phyloP scores from a whole-genome alignment of 2,113 vertebrate species.

The Poeciliopsis retropinna region DNA sequence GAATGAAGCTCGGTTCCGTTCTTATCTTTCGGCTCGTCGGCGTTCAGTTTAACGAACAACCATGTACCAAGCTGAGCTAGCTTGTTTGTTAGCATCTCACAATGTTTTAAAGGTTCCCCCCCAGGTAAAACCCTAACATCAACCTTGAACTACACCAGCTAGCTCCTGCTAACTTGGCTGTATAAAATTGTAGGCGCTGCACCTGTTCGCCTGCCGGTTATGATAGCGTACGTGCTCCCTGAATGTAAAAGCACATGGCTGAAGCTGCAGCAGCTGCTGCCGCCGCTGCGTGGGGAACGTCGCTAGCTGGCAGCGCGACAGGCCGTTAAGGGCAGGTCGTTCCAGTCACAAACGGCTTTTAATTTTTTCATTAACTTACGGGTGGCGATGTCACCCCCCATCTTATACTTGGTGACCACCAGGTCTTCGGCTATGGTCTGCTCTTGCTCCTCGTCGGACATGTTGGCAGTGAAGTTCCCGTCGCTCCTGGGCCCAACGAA shows the following conservation, averaged over 20 bases:
- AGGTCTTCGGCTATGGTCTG: slow-evolving; percentile 93
- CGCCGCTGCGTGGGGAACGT: not conserved
- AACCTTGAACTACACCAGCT: slow-evolving; percentile 1
- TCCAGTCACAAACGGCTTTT: not conserved
- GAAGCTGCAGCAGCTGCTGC: not conserved
- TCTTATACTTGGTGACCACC: slow-evolving; percentile 96
- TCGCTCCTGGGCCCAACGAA: slow-evolving; percentile 17
- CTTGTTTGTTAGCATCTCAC: slow-evolving; percentile 25
- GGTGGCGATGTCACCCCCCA: slow-evolving; percentile 94
- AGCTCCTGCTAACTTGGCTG: not conserved
- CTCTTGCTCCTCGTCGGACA: slow-evolving; percentile 89
- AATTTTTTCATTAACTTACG: slow-evolving; percentile 78
- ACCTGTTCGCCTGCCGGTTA: slow-evolving; percentile 25
- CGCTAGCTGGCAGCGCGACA: slow-evolving; percentile 26
- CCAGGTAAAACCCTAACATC: not conserved
- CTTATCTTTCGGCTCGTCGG: not conserved
- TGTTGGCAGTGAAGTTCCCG: slow-evolving; percentile 60
- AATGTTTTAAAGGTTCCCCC: not conserved
- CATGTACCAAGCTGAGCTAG: slow-evolving; percentile 15
- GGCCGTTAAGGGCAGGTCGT: slow-evolving; percentile 33
- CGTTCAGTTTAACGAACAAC: not conserved
- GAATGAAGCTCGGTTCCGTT: not conserved
- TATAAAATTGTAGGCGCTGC: slow-evolving; percentile 9
- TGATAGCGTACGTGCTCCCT: slow-evolving; percentile 27
- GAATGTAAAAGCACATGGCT: slow-evolving; percentile 65